Evolutionary conservation across 2,888 invertebrate species (phyloP).

Genomic region (Hanleya hanleyi): DNA sequence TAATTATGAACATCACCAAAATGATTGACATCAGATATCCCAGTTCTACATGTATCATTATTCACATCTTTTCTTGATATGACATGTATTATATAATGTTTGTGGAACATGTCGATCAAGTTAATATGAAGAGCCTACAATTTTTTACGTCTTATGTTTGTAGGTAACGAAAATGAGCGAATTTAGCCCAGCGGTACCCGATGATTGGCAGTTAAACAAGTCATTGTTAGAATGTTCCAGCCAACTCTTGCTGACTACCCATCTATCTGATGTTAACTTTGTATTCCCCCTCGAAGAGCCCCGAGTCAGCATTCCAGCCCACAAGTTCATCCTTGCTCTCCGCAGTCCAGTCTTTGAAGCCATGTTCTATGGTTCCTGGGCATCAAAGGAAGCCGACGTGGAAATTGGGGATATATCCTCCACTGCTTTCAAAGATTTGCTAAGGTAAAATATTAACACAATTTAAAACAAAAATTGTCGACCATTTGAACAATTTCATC

Average conservation of each 20-base stretch:
- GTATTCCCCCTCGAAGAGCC: background rate
- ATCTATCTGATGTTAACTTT: slow-evolving; percentile 1
- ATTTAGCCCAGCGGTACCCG: background rate
- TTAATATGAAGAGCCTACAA: too few species aligned
- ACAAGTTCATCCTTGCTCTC: background rate
- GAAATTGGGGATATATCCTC: background rate
- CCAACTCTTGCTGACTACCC: background rate
- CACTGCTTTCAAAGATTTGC: background rate
- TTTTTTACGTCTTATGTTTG: too few species aligned
- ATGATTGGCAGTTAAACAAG: slow-evolving; percentile 8
- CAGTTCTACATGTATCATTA: too few species aligned
- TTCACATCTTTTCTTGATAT: too few species aligned
- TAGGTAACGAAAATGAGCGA: slow-evolving; percentile 4
- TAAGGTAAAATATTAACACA: too few species aligned
- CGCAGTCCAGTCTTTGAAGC: background rate
- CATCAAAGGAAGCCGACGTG: background rate
- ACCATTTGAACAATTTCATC: too few species aligned
- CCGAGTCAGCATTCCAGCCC: background rate
- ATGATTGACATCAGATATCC: too few species aligned
- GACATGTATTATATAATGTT: too few species aligned
- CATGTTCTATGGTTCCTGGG: background rate
- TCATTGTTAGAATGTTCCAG: background rate
- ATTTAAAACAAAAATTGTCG: too few species aligned
- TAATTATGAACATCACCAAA: too few species aligned
- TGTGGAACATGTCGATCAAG: too few species aligned